Conservation (phyloP, 2,113 vertebrate genomes). For the Galeopterus variegatus region DNA sequence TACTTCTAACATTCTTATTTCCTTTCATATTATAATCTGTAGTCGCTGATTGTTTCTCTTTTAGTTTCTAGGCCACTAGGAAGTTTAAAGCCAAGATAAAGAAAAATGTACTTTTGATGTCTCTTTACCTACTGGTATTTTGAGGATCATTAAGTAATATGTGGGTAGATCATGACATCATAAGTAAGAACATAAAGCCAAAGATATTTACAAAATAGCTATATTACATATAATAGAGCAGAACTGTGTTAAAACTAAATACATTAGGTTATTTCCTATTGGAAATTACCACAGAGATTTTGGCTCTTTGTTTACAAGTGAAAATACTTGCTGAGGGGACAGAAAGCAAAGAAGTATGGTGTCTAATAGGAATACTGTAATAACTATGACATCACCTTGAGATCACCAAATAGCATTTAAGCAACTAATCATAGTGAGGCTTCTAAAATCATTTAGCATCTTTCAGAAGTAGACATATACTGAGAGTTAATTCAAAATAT, state of each 20-base stretch:
- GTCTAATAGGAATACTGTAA: neutral
- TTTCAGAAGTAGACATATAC: neutral
- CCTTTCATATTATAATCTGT: slow-evolving; percentile 43
- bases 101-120: slow-evolving; percentile 42
- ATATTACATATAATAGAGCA: neutral
- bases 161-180: neutral
- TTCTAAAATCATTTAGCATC: neutral
- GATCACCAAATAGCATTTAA: neutral
- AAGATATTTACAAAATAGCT: slow-evolving; percentile 2
- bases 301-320: neutral
- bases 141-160: neutral
- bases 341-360: neutral
- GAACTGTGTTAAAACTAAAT: slow-evolving; percentile 27
- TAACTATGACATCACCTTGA: neutral
- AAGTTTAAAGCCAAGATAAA: slow-evolving; percentile 58
- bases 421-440: neutral
- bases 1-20: slow-evolving; percentile 49
- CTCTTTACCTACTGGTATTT: neutral
- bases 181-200: slow-evolving; percentile 42
- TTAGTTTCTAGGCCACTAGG: neutral
- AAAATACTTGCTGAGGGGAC: neutral
- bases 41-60: neutral
- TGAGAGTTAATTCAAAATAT: neutral
- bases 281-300: neutral
- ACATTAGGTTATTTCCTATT: neutral